Evolutionary conservation across 2,888 invertebrate genomes (phyloP).

Genomic region (Stegophylla sp.): DNA sequence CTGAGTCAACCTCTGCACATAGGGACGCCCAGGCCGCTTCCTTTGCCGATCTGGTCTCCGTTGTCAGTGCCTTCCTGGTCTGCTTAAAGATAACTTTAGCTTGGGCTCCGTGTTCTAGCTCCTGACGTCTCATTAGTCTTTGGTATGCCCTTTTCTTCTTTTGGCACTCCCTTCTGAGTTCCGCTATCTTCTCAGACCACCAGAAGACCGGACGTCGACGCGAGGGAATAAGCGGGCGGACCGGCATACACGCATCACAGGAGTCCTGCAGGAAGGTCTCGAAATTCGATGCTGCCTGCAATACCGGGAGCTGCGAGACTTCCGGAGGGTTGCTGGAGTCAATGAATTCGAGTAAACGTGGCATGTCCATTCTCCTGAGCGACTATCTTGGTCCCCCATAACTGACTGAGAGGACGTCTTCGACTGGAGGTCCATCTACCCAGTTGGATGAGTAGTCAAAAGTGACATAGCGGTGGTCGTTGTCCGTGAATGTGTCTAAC

Average conservation of each 20-base stretch:
- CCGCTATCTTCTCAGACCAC: background rate
- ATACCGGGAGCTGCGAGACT: background rate
- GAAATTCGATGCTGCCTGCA: background rate
- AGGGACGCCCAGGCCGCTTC: background rate
- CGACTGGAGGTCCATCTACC: too few species aligned
- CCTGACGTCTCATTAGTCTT: background rate
- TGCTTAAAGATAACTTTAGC: too few species aligned
- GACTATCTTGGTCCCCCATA: background rate
- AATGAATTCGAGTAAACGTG: background rate
- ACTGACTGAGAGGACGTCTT: background rate
- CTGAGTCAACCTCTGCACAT: background rate
- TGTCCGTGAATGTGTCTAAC: background rate
- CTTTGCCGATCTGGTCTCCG: background rate
- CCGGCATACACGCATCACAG: background rate
- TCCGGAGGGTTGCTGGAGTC: background rate
- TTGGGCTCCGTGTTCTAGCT: background rate
- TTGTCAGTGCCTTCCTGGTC: background rate
- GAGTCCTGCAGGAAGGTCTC: background rate
- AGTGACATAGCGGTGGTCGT: background rate
- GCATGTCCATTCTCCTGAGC: background rate
- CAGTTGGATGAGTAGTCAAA: background rate
- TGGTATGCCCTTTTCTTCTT: background rate
- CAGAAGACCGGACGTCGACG: background rate
- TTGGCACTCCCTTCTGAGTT: background rate
- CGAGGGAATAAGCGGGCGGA: background rate